Evolutionary conservation across 2,113 vertebrate genomes (phyloP), one percentile per base, ranked within the genome.

Genomic region (Zosterops lateralis): DNA sequence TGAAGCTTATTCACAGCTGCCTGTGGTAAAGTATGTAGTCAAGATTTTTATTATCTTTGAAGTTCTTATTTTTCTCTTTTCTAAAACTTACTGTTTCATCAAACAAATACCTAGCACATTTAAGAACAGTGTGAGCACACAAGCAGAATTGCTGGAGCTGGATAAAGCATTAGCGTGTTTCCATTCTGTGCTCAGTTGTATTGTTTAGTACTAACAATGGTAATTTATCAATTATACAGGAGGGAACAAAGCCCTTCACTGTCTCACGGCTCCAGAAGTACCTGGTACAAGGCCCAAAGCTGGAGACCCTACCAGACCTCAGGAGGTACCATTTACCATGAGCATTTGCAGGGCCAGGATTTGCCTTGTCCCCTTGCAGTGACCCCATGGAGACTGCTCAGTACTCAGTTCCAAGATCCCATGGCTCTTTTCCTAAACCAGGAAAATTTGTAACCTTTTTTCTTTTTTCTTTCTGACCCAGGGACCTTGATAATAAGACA

Each of bases 11-110:
- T 93, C 96, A 96, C 90, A 95, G 96, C 93, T 97, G 96, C 97
- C 97, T 94, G 75, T 92, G 75, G 85, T 91, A 97, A 97, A 97
- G 96, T 97, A 95, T 42, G 97, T 91, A 97, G 97, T 96, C 96
- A 96, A 97, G 97, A 95, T 92, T 97, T 95, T 97, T 96, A 98
- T 98, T 98, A 98, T 97, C 95, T 97, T 97, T 96, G 95, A 97
- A 97, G 96, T 97, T 97, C 97, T 98, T 97, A 96, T 97, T 98
- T 97, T 96, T 96, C 93, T 94, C 93, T 97, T 94, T 92, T 95
- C 92, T 96, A 78, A 97, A 97, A 97, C 87, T 96, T 96, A 96
- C 85, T 97, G 97, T 97, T 98, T 97, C 95, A 87, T 98, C 96
- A 95, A 97, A 97, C 97, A 98, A 97, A 97, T 96, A 96, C 91